A percentile compares a stretch with the other conserved stretches of the same genome.
Evolutionary conservation across 2,797 vertebrate genomes (phyloP).

Genomic region (Microctenopoma stevenorrisi): DNA sequence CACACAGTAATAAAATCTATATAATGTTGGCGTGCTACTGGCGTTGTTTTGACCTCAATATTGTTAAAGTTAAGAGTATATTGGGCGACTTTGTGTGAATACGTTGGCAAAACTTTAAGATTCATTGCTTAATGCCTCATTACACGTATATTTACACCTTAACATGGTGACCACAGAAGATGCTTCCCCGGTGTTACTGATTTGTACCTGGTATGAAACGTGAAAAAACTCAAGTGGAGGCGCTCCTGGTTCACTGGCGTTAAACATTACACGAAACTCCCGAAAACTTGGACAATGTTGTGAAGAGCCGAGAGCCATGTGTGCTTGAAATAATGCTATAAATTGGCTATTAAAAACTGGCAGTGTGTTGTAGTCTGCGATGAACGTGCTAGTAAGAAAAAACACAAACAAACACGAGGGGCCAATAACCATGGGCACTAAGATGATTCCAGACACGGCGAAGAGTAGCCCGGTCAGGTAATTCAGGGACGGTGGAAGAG

Average conservation of each 20-base stretch:
- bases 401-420: slow-evolving; percentile 78
- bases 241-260: not conserved
- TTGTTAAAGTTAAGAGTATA: not conserved
- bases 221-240: slow-evolving; percentile 4
- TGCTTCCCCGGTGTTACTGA: not conserved
- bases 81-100: slow-evolving; percentile 1
- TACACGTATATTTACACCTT: not conserved
- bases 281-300: slow-evolving; percentile 52
- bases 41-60: slow-evolving; percentile 2
- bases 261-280: slow-evolving; percentile 38
- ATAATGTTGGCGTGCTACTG: not conserved
- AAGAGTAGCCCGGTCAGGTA: slow-evolving; percentile 44
- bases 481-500: not conserved
- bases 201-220: slow-evolving; percentile 11
- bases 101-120: slow-evolving; percentile 29
- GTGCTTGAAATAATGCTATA: not conserved
- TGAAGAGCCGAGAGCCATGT: not conserved
- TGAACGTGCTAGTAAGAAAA: slow-evolving; percentile 40
- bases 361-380: slow-evolving; percentile 4
- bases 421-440: slow-evolving; percentile 41
- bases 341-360: not conserved
- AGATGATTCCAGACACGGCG: slow-evolving; percentile 49
- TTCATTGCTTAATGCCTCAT: slow-evolving; percentile 11
- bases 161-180: not conserved
- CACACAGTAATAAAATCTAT: not conserved